Evolutionary conservation across 2,888 invertebrate genomes (phyloP), one percentile per base, ranked within the genome.

Genomic region (Mantis religiosa): DNA sequence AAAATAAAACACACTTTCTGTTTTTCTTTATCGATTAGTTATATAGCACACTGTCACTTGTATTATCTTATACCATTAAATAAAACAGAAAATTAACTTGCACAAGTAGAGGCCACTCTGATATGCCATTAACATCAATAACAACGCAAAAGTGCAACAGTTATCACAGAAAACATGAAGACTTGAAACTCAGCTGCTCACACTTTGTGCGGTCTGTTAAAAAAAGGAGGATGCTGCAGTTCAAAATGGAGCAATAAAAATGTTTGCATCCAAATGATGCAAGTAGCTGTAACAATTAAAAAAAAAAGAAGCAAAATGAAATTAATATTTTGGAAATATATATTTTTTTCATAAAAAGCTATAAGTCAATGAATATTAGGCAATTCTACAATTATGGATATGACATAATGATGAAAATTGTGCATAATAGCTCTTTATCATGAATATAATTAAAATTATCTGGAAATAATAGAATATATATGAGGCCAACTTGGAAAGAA

Each of bases 241-340:
- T 91, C 91, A 92, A 88, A 92, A 92, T 82, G 92, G 92, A 84
- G 92, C 92, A 84, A 92, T 92, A 90, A 91, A 92, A 89, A 91
- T 91, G 88, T 92, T 92, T 30, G 92, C 92, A 91, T 92, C 92
- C 88, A 92, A 90, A 87, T 92, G 91, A 25, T 91, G 91, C 83
- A 92, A 89, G 90, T 92, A 92, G 82, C 92, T 92, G 91, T 87
- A 91, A 91, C 34, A 90, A 71, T 20, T 71, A 20, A 71, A 71
- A 71, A 71, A 41, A 41, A 41, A 41, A 41, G 12, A 41, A 41
- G 12, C 1, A 41, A 41, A 41, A 12, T 41, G 9, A 41, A 41
- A 12, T 12, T 12, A 41, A 1, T 12, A 12, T 41, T 41, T 41
- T 12, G 12, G 12, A 41, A 41, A 41, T 41, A 41, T 6, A 6